Evolutionary conservation across 2,797 vertebrate genomes (phyloP), one percentile per base, ranked within the genome.

Genomic region (Pogoniulus pusillus): DNA sequence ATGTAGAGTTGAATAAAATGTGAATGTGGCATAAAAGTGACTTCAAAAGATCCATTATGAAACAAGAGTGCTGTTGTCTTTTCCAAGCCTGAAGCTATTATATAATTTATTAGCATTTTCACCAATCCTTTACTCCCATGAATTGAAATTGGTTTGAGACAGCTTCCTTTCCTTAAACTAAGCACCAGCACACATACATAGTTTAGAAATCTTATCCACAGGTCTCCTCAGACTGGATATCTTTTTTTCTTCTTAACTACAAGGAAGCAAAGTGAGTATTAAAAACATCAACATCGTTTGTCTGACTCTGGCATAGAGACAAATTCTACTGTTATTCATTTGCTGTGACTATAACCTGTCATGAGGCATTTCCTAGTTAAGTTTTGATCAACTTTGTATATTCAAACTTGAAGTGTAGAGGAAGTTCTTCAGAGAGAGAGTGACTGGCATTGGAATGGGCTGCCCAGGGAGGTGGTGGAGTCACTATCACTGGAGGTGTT

Each of bases 21-120:
- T 66, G 66, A 88, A 70, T 63, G 6, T 63, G 94, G 12, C n/a
- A 55, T 49, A 79, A 93, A 93, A 27, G 7, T 83, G 14, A 6
- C 51, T 88, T 91, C 59, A 88, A 62, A 87, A 66, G 34, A 79
- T 51, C 29, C n/a, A n/a, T 90, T 83, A 75, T 43, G 57, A 75
- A 90, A 73, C 2, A 73, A 74, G 12, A 55, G 6, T 74, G 4
- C 10, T 60, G 29, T 78, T 86, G 32, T 32, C 73, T 86, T 86
- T 90, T 88, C 66, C 57, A 90, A 74, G 72, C 68, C 78, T 82
- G 60, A 86, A 93, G 57, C 27, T 30, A 72, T 88, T 85, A 74
- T 49, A 64, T 59, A 79, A 87, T 84, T 91, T 90, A 53, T 60
- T 73, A 76, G 9, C 32, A 80, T 91, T 94, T 87, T 82, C 72